Percentiles rank a stretch among this genome's conserved stretches.
phyloP scores from a whole-genome alignment of 37 sponge, comb jelly and placozoan genomes.

The Chondrilla cf. caribensis region DNA sequence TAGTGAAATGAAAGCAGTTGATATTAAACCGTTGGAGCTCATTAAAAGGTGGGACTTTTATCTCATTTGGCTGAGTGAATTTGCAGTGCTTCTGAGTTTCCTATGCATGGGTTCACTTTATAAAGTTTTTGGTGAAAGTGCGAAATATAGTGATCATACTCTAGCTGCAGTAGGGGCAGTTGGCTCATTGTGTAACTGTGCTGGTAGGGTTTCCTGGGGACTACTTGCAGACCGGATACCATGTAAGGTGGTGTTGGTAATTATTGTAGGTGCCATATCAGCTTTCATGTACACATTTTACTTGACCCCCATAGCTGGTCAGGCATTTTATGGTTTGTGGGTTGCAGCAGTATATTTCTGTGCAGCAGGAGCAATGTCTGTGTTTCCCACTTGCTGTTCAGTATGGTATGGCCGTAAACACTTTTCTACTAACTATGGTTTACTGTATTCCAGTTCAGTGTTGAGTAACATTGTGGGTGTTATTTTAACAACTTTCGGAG shows the following conservation, averaged over 20 bases:
- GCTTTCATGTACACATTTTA: constrained; percentile 52
- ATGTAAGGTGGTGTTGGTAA: constrained; percentile 51
- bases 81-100: constrained; percentile 43
- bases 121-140: constrained; percentile 56
- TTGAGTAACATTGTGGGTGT: too few relatives aligned
- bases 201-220: constrained; percentile 76
- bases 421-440: not conserved
- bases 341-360: constrained; percentile 80
- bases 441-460: not conserved
- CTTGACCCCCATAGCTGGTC: not conserved
- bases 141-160: constrained; percentile 62
- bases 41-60: constrained; percentile 67
- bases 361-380: constrained; percentile 34
- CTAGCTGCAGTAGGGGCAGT: constrained; percentile 61
- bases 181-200: constrained; percentile 60
- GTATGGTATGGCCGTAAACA: not conserved
- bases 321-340: constrained; percentile 62
- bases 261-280: constrained; percentile 36
- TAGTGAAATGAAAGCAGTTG: not conserved
- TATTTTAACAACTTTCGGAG: too few relatives aligned
- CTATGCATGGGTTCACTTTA: constrained; percentile 37
- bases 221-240: constrained; percentile 60
- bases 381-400: not conserved
- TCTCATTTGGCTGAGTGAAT: constrained; percentile 72
- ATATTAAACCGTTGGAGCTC: constrained; percentile 50